Evolutionary conservation across 2,888 invertebrate species (phyloP), one percentile per base, ranked within the genome.

Genomic region (Seira ritae): DNA sequence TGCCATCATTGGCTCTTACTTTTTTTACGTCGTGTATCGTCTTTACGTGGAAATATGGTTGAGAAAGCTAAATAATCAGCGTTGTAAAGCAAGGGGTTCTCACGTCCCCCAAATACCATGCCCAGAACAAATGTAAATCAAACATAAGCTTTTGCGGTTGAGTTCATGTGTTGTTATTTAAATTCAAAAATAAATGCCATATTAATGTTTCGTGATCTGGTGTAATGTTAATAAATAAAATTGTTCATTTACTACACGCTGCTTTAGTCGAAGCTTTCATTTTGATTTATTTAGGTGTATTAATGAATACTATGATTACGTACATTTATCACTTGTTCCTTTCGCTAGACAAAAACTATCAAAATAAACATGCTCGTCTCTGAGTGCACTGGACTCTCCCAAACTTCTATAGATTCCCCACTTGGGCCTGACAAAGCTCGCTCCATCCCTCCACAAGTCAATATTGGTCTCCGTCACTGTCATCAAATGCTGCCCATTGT

Each of bases 331-430:
- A 80, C 62, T 74, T 12, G 79, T 79, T 20, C 85, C 87, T 62
- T 88, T 88, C 0, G 74, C 87, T 46, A 88, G n/a, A 55, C 88
- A 88, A 55, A 88, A 85, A 55, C 55, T 76, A 62, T 87, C 82
- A 68, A 86, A 87, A 15, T 78, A 60, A 10, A 88, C 86, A 72
- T 68, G 50, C 46, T 88, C 88, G 74, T 88, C 87, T 31, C 87
- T 31, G 20, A 88, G 69, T 6, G 71, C 23, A 17, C 70, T 72
- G 1, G 69, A n/a, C 19, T 87, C 83, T 22, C 46, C 69, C n/a
- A 88, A 65, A 74, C 88, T 86, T 60, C 88, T 86, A 76, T 88
- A 88, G 60, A 88, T 85, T 37, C 88, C 88, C 87, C 87, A 88
- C 73, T 87, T 88, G 0, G 84, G 81, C 31, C 88, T 66, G 0